Base-by-base conservation (phyloP, 2,888 invertebrate genomes). In the Magallana nippona region DNA sequence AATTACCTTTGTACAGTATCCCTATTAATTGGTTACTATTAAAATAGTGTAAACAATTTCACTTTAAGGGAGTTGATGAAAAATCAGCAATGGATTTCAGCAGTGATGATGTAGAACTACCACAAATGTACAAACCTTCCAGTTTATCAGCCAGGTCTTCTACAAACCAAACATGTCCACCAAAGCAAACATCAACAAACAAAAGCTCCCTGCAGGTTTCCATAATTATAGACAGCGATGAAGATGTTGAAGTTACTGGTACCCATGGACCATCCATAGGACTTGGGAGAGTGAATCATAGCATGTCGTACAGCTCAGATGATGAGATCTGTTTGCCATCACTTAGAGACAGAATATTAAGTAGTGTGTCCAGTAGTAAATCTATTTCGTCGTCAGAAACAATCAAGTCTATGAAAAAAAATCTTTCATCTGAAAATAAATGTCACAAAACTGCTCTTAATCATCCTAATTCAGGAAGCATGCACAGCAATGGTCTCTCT, bases 271-370 rank as follows among this genome's bases (percentile, higher is more conserved):
- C 71, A 71, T 8, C 27, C 13, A 32, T 15, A 10, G 44, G 44
- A 44, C 44, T 44, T 8, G 44, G 44, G 10, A 1, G 11, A 71
- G 71, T 27, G 15, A 22, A 27, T 58, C 80, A 80, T 80, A 57
- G 57, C 22, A 80, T 80, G 55, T 80, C 80, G 22, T 58, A 80
- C 32, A 80, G 80, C 22, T 80, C 80, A 22, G 80, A 80, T 1
- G 80, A 80, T 19, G 80, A 80, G 32, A 11, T 32, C 71, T 71
- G 71, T 71, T 32, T 71, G 15, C 71, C 32, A 13, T 71, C 71
- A 27, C 27, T 71, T 13, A 71, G 27, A 71, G 71, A 71, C 27
- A 71, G 71, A 71, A 27, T 63, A 63, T 27, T 71, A 22, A 22
- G 71, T 27, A 71, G 13, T 71, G 71, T 71, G 13, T 15, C 60